These are phyloP conservation scores for Lithophane semibrunnea DNA, from an alignment of 2,888 invertebrate species.

Conservation along the genomic window DNA sequence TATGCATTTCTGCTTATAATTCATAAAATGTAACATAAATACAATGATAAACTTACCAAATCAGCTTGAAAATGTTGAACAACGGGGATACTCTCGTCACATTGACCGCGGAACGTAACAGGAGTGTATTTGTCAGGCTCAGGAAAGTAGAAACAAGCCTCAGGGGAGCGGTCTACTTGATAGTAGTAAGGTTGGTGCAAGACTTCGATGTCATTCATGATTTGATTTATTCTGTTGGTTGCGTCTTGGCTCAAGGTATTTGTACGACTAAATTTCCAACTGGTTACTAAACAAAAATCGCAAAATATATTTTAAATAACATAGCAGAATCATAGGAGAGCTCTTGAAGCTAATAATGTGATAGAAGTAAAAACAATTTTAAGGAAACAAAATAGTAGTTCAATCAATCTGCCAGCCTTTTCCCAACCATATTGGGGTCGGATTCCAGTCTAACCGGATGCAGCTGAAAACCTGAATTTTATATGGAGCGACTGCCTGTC, in stretches of 20 bases:
- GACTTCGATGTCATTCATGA: constrained; percentile 67
- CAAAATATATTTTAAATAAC: too few relatives aligned
- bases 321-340: too few relatives aligned
- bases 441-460: too few relatives aligned
- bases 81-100: constrained; percentile 48
- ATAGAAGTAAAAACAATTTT: not conserved
- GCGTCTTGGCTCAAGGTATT: constrained; percentile 66
- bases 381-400: not conserved
- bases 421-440: too few relatives aligned
- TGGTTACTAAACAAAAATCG: constrained; percentile 70
- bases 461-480: too few relatives aligned
- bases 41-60: constrained; percentile 56
- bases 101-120: constrained; percentile 62
- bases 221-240: constrained; percentile 66
- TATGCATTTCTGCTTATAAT: not conserved
- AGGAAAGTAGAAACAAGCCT: constrained; percentile 68
- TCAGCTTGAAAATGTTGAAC: constrained; percentile 50
- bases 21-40: not conserved
- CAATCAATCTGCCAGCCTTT: too few relatives aligned
- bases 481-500: too few relatives aligned
- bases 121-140: constrained; percentile 37
- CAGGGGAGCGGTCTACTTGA: constrained; percentile 65
- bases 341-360: fast-evolving
- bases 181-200: constrained; percentile 73
- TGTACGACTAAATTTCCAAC: constrained; percentile 79